These are phyloP conservation scores for Sturnira hondurensis DNA, from an alignment of 2,113 vertebrate genomes.

Conservation along the genomic window DNA sequence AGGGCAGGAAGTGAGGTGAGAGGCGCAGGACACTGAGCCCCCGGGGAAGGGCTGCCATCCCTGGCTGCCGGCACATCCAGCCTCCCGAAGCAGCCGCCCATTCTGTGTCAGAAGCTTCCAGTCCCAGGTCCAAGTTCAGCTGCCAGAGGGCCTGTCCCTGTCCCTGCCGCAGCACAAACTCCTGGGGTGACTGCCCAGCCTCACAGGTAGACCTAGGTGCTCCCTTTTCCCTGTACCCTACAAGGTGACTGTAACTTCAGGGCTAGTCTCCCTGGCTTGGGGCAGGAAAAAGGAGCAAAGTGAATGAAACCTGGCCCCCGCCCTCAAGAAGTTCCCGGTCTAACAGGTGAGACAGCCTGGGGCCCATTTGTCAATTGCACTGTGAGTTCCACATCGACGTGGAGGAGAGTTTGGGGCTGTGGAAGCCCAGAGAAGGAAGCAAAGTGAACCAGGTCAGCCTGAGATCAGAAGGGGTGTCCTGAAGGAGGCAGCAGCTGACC, in stretches of 20 bases:
- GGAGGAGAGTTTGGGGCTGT: background rate
- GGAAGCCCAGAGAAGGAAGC: background rate
- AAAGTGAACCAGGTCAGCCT: background rate
- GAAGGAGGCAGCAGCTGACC: background rate
- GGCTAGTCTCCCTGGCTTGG: background rate
- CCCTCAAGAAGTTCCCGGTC: background rate
- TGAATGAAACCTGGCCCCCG: background rate
- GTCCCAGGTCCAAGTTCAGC: background rate
- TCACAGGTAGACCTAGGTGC: background rate
- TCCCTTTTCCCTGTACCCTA: background rate
- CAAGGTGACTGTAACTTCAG: background rate
- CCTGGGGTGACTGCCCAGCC: background rate
- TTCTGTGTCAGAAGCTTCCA: background rate
- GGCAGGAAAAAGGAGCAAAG: background rate
- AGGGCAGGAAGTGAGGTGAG: background rate
- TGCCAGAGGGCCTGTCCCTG: no score
- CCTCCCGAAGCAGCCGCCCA: background rate
- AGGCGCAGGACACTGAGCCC: background rate
- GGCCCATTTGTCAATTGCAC: background rate
- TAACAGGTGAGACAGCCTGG: background rate
- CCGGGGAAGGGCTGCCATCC: background rate
- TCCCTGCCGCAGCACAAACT: background rate
- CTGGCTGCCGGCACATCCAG: background rate
- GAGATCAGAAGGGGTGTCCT: background rate
- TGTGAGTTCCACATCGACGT: background rate